These are phyloP conservation scores for Linnaemya vulpina DNA, from an alignment of 2,888 invertebrate species.

Conservation along the genomic window DNA sequence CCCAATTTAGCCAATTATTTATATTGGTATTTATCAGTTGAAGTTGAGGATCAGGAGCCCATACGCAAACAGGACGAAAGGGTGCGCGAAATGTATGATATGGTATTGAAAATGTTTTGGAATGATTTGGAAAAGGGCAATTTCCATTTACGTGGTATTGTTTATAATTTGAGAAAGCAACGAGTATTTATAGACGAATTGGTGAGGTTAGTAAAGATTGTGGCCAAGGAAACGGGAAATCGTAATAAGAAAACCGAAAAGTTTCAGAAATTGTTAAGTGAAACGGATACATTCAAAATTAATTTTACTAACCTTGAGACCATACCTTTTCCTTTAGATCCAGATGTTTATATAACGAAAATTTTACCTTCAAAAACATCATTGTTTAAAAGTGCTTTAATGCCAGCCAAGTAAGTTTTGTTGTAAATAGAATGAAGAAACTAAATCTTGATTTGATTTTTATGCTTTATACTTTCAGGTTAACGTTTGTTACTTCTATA, in stretches of 20 bases:
- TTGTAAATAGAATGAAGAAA: not conserved
- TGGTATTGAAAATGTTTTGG: conserved; percentile 94
- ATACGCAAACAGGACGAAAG: conserved; percentile 88
- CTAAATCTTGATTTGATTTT: not conserved
- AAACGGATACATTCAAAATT: conserved; percentile 91
- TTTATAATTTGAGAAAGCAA: conserved; percentile 91
- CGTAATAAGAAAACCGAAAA: conserved; percentile 95
- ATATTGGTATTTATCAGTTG: conserved; percentile 97
- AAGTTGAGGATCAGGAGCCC: conserved; percentile 94
- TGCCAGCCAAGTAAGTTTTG: conserved; percentile 89
- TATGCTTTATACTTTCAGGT: conserved; percentile 81
- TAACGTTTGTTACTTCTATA: conserved; percentile 93
- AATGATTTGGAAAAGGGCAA: conserved; percentile 88
- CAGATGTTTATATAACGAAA: conserved; percentile 93
- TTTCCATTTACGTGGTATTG: conserved; percentile 88
- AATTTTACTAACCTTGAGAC: conserved; percentile 96
- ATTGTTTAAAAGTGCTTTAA: conserved; percentile 97
- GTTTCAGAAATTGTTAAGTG: conserved; percentile 91
- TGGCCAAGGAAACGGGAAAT: conserved; percentile 95
- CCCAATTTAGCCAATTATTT: conserved; percentile 96
- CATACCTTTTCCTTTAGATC: conserved; percentile 97
- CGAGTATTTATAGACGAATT: conserved; percentile 96
- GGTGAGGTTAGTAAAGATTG: conserved; percentile 93
- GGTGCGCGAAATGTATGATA: conserved; percentile 92
- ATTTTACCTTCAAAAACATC: conserved; percentile 95